These are phyloP conservation scores for Plebejus melissa DNA, from an alignment of 2,888 invertebrate genomes.

Conservation along the genomic window DNA sequence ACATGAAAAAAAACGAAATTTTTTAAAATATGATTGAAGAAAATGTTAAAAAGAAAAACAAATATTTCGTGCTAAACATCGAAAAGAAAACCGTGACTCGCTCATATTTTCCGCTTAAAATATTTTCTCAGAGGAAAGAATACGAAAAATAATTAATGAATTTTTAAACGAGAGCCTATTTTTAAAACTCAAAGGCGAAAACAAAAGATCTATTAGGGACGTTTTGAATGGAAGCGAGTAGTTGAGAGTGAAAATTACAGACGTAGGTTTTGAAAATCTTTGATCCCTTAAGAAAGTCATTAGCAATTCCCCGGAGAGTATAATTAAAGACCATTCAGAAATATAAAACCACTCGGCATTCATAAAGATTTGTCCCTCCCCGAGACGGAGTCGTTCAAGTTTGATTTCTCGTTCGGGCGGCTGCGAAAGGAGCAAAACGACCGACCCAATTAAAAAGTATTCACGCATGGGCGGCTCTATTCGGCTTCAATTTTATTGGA, in stretches of 20 bases:
- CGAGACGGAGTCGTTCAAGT: constrained; percentile 51
- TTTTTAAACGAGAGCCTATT: not conserved
- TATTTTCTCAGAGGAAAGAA: not conserved
- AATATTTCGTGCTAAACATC: not conserved
- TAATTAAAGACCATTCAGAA: constrained; percentile 27
- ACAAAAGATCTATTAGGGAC: constrained; percentile 6
- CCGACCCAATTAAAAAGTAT: constrained; percentile 76
- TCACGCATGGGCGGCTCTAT: constrained; percentile 73
- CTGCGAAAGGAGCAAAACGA: constrained; percentile 65
- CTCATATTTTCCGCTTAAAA: not conserved
- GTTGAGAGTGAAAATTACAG: constrained; percentile 27
- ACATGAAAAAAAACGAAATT: not conserved
- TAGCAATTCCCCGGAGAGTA: constrained; percentile 24
- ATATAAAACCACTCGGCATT: constrained; percentile 27
- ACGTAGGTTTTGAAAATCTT: constrained; percentile 26
- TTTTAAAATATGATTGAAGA: not conserved
- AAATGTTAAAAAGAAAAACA: not conserved
- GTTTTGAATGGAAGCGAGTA: constrained; percentile 12
- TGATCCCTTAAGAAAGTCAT: constrained; percentile 27
- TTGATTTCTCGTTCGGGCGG: constrained; percentile 63
- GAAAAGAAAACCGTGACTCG: not conserved
- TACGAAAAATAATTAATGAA: constrained; percentile 9
- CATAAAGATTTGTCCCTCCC: constrained; percentile 28
- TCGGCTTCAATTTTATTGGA: constrained; percentile 73
- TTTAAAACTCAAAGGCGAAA: not conserved